Percentiles rank a stretch among this genome's conserved stretches.
phyloP scores from a whole-genome alignment of 2,113 vertebrate species.

The Ceyx cyanopectus region DNA sequence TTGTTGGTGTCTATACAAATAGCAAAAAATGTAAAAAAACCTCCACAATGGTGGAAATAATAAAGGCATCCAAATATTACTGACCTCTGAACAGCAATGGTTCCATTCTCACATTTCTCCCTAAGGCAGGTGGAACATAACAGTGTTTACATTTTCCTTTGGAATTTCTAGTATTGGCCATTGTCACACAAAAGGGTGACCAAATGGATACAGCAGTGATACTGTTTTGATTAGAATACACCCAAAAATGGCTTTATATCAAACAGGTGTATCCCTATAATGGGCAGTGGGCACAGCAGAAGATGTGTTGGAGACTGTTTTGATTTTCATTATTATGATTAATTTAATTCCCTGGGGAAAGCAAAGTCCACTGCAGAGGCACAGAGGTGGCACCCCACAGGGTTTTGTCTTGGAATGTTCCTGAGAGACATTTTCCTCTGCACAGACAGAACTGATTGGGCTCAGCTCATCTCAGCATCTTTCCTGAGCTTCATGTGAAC shows the following conservation, averaged over 20 bases:
- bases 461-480: neutral
- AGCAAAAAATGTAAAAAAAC: neutral
- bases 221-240: neutral
- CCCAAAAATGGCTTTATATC: neutral
- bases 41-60: neutral
- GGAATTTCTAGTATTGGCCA: neutral
- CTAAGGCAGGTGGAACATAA: neutral
- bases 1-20: neutral
- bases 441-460: neutral
- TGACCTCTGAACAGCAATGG: neutral
- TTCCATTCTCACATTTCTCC: neutral
- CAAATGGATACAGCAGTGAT: neutral
- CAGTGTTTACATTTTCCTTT: neutral
- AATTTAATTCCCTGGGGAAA: neutral
- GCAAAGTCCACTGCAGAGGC: neutral
- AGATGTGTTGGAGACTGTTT: neutral
- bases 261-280: neutral
- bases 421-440: neutral
- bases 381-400: neutral
- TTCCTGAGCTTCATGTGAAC: neutral
- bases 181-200: neutral
- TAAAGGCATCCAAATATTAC: neutral
- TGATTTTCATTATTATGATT: neutral
- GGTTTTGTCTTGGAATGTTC: neutral
- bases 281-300: neutral